Base-by-base conservation (phyloP, 2,113 vertebrate species). In the Saguinus midas region DNA sequence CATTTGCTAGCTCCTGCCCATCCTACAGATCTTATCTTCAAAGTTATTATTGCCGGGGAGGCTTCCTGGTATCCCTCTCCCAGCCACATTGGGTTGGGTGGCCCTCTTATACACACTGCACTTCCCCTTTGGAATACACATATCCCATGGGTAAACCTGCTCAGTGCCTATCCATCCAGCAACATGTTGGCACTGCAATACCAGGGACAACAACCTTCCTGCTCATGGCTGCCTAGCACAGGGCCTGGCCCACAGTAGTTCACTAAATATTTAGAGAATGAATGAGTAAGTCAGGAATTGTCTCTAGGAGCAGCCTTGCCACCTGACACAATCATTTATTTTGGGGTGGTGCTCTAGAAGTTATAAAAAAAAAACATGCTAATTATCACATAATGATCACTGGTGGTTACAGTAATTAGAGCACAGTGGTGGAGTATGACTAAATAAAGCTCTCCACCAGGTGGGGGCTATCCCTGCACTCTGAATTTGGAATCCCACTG, bases 311-410 rank as follows among this genome's bases (percentile, higher is more conserved):
- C 80, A 72, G 45, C 37, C 89, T 92, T 64, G 52, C 55, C n/a
- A 55, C 64, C 64, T 14, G 11, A 89, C 90, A 95, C 55, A 73
- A 66, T 96, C 91, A 92, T 75, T 96, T 95, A 95, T 92, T 97
- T 97, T 64, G 66, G 95, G 92, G 97, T 90, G 94, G 97, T 95
- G 37, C 66, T 96, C 55, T 94, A 73, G 58, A 78, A 96, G 40
- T 91, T 96, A 96, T 93, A 81, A 97, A 97, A 97, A 96, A 96
- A 96, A 89, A 37, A 58, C 52, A 90, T 82, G 76, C 40, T 96
- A 97, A 97, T 97, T 96, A 98, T 92, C 61, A 68, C 87, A 58
- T 89, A 90, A 92, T 72, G 84, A 95, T 97, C 72, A 87, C 93
- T 85, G 57, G 70, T 92, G 72, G 70, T 95, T 96, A 88, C 29